Conservation (phyloP, 2,797 vertebrate species). For the Enteromius unitaeniatus region DNA sequence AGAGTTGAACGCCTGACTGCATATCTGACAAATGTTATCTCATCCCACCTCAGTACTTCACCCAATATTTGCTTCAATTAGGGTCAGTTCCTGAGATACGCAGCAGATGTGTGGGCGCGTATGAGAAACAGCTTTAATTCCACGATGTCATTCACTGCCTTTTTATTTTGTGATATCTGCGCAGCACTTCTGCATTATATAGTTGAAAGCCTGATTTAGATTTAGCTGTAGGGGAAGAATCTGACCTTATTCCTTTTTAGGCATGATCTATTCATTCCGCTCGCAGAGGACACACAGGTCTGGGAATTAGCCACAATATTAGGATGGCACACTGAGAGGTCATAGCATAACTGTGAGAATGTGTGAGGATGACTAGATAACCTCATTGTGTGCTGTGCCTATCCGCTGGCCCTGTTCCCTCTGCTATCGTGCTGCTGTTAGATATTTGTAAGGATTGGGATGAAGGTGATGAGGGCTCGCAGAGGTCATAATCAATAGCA, state of each 20-base stretch:
- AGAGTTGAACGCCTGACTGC: slow-evolving; percentile 78
- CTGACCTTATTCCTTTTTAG: background rate
- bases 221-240: slow-evolving; percentile 21
- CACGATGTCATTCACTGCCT: background rate
- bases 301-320: slow-evolving; percentile 45
- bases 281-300: slow-evolving; percentile 15
- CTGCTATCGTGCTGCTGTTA: slow-evolving; percentile 68
- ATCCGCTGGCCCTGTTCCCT: slow-evolving; percentile 46
- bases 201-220: slow-evolving; percentile 17
- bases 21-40: slow-evolving; percentile 85
- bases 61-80: slow-evolving; percentile 94
- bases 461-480: slow-evolving; percentile 65
- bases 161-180: background rate
- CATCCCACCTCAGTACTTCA: slow-evolving; percentile 83
- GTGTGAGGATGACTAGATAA: slow-evolving; percentile 57
- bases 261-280: slow-evolving; percentile 1
- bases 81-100: slow-evolving; percentile 83
- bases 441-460: slow-evolving; percentile 74
- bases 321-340: slow-evolving; percentile 55
- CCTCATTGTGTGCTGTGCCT: slow-evolving; percentile 46
- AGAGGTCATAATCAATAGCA: slow-evolving; percentile 71
- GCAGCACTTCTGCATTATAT: background rate
- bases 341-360: slow-evolving; percentile 52
- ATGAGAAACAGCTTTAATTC: slow-evolving; percentile 30
- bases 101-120: slow-evolving; percentile 45